A percentile compares a stretch with the other conserved stretches of the same genome.
These are phyloP conservation scores for Corvus cornix DNA, from an alignment of 2,113 vertebrate genomes.

Conservation along the genomic window DNA sequence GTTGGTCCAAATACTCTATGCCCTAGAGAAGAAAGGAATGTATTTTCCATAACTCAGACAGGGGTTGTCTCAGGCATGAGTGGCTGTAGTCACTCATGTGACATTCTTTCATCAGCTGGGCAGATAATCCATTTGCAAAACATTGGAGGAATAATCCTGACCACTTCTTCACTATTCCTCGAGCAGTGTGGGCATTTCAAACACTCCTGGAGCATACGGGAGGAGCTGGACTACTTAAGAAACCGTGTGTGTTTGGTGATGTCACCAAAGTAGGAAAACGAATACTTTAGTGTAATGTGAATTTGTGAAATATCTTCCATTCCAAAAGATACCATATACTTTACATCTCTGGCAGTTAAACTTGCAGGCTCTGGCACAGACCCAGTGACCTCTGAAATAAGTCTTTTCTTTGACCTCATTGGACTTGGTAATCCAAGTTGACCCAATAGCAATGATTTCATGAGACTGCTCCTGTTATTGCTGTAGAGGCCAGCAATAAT, in stretches of 20 bases:
- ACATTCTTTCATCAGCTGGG: background rate
- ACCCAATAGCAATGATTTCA: background rate
- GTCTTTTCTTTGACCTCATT: background rate
- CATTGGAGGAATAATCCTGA: background rate
- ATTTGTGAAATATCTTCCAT: background rate
- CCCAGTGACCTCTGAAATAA: background rate
- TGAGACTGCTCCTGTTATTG: background rate
- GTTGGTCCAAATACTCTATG: background rate
- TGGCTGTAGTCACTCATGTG: background rate
- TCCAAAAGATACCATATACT: background rate
- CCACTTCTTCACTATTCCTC: background rate
- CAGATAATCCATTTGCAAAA: background rate
- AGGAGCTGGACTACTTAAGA: background rate
- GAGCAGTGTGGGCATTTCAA: background rate
- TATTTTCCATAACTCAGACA: background rate
- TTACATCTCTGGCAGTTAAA: background rate
- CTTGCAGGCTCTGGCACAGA: background rate
- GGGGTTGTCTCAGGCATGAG: background rate
- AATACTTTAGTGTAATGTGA: background rate
- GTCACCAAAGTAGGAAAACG: background rate
- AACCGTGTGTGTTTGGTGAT: background rate
- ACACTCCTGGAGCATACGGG: fast-evolving
- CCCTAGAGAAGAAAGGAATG: background rate
- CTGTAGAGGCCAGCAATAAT: background rate
- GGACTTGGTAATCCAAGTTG: background rate